A percentile compares a stretch with the other conserved stretches of the same genome.
Conservation (phyloP, 2,888 invertebrate genomes). For the Rhimphoctona megacephalus region DNA sequence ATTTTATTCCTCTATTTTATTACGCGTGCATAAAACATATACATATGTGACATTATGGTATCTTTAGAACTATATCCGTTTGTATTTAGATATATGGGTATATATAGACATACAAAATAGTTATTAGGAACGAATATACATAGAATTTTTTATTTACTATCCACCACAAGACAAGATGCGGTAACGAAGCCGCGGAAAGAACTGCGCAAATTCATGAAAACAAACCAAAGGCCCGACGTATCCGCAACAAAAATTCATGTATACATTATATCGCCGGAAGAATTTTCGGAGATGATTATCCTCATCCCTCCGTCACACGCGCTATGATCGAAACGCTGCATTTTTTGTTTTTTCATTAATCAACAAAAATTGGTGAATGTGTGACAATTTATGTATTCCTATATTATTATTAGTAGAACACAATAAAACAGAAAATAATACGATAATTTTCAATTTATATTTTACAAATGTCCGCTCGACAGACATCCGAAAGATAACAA, state of each 20-base stretch:
- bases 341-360: too few species aligned
- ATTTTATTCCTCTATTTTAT: neutral
- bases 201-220: conserved; percentile 41
- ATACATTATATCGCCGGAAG: neutral
- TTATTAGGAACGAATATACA: neutral
- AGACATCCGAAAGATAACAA: too few species aligned
- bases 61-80: neutral
- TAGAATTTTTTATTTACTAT: conserved; percentile 1
- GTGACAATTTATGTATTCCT: too few species aligned
- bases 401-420: too few species aligned
- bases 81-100: neutral
- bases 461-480: neutral
- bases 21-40: neutral
- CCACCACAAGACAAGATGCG: neutral
- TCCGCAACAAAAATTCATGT: neutral
- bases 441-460: too few species aligned
- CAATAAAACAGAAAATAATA: too few species aligned
- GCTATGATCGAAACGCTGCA: too few species aligned
- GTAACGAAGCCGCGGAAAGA: conserved; percentile 5
- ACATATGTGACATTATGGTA: neutral
- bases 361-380: too few species aligned
- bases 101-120: neutral
- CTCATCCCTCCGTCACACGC: neutral
- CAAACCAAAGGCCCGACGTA: conserved; percentile 2
- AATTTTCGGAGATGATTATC: neutral